phyloP scores from a whole-genome alignment of 1,140 invertebrate species.

The Trissolcus basalis region DNA sequence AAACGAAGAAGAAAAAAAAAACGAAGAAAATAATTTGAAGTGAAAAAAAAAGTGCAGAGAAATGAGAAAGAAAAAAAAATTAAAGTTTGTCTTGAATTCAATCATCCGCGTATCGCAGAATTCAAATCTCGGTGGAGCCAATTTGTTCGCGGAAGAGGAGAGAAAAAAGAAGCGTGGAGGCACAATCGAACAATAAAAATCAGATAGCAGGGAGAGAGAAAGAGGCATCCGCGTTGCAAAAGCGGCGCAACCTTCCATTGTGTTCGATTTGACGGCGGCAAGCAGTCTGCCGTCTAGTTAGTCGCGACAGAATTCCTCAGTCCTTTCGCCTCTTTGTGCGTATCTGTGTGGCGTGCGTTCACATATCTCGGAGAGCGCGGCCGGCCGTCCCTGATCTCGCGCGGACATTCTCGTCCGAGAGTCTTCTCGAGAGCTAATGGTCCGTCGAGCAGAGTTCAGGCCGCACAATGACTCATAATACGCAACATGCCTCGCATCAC shows the following conservation, averaged over 20 bases:
- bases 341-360: constrained; percentile 22
- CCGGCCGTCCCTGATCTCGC: constrained; percentile 11
- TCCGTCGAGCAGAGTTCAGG: constrained; percentile 10
- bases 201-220: constrained; percentile 10
- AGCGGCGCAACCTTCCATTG: constrained; percentile 42
- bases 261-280: constrained; percentile 50
- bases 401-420: constrained; percentile 34
- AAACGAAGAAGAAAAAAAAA: too few relatives aligned
- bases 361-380: constrained; percentile 14
- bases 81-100: too few relatives aligned
- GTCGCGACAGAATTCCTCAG: constrained; percentile 53
- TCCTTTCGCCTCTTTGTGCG: constrained; percentile 50
- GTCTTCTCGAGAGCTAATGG: constrained; percentile 21
- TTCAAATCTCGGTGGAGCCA: too few relatives aligned
- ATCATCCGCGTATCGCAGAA: too few relatives aligned
- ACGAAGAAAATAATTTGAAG: too few relatives aligned
- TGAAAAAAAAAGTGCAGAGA: too few relatives aligned
- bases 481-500: background rate
- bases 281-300: constrained; percentile 51
- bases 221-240: constrained; percentile 11
- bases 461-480: constrained; percentile 18
- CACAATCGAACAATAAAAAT: constrained; percentile 25
- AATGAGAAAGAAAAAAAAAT: too few relatives aligned
- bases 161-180: background rate
- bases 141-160: too few relatives aligned